A percentile compares a stretch with the other conserved stretches of the same genome.
Evolutionary conservation across 64 coral and sea anemone species (phyloP).

Genomic region (Dendrophyllia cribrosa): DNA sequence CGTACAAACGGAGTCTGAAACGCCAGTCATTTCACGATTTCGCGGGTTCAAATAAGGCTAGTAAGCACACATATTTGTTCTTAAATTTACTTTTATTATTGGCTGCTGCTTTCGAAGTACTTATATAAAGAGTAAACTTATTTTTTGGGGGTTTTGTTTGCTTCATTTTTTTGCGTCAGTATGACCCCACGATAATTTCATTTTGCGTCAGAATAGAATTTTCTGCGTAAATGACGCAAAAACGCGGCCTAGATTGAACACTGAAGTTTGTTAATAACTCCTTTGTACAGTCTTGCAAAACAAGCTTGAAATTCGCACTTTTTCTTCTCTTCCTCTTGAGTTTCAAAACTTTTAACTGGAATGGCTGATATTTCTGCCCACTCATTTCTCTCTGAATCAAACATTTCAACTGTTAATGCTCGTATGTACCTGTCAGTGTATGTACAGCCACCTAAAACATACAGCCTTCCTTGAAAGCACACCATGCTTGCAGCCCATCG

Average conservation of each 20-base stretch:
- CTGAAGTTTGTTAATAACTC: background rate
- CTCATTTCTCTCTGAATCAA: too few relatives aligned
- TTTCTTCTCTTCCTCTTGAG: too few relatives aligned
- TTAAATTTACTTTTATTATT: slow-evolving; percentile 33
- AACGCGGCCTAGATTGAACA: slow-evolving; percentile 26
- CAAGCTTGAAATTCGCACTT: too few relatives aligned
- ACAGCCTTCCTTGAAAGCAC: too few relatives aligned
- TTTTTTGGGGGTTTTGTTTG: background rate
- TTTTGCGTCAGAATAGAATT: slow-evolving; percentile 33
- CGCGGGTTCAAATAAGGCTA: background rate
- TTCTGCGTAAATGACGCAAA: slow-evolving; percentile 29
- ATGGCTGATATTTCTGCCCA: too few relatives aligned
- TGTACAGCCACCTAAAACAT: too few relatives aligned
- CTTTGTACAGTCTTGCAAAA: too few relatives aligned
- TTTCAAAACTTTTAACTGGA: too few relatives aligned
- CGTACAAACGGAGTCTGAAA: slow-evolving; percentile 11
- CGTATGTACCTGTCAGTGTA: too few relatives aligned
- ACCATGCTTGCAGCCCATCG: too few relatives aligned
- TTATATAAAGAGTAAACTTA: slow-evolving; percentile 16
- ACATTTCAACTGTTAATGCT: too few relatives aligned
- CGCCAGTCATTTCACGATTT: slow-evolving; percentile 4
- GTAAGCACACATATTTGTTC: slow-evolving; percentile 13
- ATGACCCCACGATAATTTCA: slow-evolving; percentile 22
- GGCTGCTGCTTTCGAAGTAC: slow-evolving; percentile 18
- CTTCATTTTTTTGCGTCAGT: slow-evolving; percentile 25